Base-by-base conservation (phyloP, 2,113 vertebrate genomes). In the Trematocara unimaculatum region DNA sequence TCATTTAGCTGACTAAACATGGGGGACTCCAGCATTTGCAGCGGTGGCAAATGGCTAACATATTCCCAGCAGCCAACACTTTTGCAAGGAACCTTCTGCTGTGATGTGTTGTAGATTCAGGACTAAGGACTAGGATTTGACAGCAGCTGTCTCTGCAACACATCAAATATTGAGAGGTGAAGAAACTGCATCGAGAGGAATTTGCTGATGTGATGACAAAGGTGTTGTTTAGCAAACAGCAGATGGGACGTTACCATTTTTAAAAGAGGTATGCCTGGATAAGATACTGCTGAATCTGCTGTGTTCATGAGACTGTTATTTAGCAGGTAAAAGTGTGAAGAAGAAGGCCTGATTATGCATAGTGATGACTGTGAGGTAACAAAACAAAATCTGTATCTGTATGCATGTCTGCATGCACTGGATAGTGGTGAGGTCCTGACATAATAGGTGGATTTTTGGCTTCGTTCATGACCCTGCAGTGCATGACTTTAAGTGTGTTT, bases 1-100 rank as follows among this genome's bases (percentile, higher is more conserved):
- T 91, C 85, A 55, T 92, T 92, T 81, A 92, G 90, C 93, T 86
- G 88, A 92, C 88, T 78, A 60, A 90, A 95, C 83, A 91, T 70
- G 55, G 33, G 33, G 54, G 64, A 81, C 58, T 72, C 38, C 82
- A 67, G 67, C 51, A 78, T 83, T 81, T 78, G 70, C 40, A 85
- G 84, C 82, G 9, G n/a, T 12, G 72, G 74, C 56, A 82, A 88
- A 84, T 67, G 47, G 51, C 49, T 51, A 51, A 4, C 18, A 40
- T 82, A 89, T 51, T 81, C 53, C 80, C 40, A n/a, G 49, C 72
- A 35, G 35, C 47, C 8, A 18, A 26, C 6, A 26, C 81, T 74
- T 82, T 45, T 80, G 67, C 70, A 67, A 14, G 81, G 47, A 85
- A 67, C 79, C 42, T 82, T 55, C 78, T 79, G 12, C 70, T 38